Base-by-base conservation (phyloP, 2,888 invertebrate genomes). In the Pediacus dermestoides region DNA sequence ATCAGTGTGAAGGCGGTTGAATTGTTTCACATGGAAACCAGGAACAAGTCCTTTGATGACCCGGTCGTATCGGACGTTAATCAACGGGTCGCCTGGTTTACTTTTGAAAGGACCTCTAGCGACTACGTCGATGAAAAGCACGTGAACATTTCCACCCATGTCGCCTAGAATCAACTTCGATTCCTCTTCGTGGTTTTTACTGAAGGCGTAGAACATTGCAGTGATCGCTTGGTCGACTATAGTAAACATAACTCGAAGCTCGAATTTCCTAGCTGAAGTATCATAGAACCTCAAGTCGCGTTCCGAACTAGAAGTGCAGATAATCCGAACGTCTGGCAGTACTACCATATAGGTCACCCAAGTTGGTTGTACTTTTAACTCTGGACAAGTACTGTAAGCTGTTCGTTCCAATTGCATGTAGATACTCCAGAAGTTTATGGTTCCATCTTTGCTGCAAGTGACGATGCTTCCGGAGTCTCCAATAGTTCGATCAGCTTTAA, bases 281-380 rank as follows among this genome's bases (percentile, higher is more conserved):
- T 89, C 88, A 60, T 89, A 90, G 67, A 90, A 87, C 26, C 84
- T 76, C 27, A 90, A 68, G 60, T 88, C 88, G 9, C 85, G 71
- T 66, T 88, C 85, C 0, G 85, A 81, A 9, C 88, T 85, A 39
- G 85, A 78, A 7, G 85, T 81, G 44, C 85, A 86, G 10, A 90
- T 71, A 53, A 88, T 80, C 64, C 81, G 81, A 33, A 88, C 81
- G 63, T 88, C 87, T 0, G 88, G 82, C 65, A 90, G 69, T 40
- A 80, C 78, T 39, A 78, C 80, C 67, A 87, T 72, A 53, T 85
- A 84, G 11, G 85, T 79, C 45, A 89, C 80, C 80, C 82, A 84
- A 0, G 85, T 85, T 12, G 76, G 70, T 53, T 76, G 76, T 31
- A 78, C 55, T 32, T 60, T 63, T 34, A 63, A 72, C 75, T 74